Evolutionary conservation across 2,113 vertebrate species (phyloP).

Genomic region (Prietella phreatophila): DNA sequence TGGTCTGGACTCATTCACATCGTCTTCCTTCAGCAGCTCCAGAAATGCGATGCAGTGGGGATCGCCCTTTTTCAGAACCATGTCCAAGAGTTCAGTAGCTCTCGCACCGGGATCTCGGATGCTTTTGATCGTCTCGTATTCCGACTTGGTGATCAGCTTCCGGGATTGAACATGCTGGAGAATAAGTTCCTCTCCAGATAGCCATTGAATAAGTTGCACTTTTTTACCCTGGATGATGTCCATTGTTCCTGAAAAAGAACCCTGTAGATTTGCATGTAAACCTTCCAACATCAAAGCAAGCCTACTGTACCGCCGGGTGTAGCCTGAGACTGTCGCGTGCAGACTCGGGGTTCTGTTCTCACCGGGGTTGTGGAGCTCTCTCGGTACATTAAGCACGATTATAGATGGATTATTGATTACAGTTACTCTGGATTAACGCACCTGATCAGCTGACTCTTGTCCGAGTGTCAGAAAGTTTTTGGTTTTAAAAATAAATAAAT

Average conservation of each 20-base stretch:
- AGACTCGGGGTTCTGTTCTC: background rate
- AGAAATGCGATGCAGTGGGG: conserved; percentile 23
- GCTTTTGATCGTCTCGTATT: conserved; percentile 33
- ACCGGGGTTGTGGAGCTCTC: background rate
- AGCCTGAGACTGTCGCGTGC: background rate
- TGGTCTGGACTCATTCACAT: conserved; percentile 42
- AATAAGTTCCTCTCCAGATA: conserved; percentile 15
- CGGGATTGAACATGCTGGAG: conserved; percentile 39
- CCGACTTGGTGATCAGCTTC: conserved; percentile 1
- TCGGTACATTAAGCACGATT: background rate
- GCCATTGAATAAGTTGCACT: conserved; percentile 32
- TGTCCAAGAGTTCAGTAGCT: conserved; percentile 35
- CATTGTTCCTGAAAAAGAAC: background rate
- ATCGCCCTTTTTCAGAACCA: background rate
- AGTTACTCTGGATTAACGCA: background rate
- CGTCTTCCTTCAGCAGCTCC: background rate
- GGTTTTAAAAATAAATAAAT: too few relatives aligned
- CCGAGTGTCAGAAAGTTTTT: background rate
- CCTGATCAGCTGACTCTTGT: background rate
- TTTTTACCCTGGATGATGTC: conserved; percentile 19
- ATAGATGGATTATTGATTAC: background rate
- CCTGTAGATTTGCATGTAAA: background rate
- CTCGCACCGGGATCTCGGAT: accelerated
- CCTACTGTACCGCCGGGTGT: background rate
- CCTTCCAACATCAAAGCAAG: background rate